Percentiles rank a stretch among this genome's conserved stretches.
Evolutionary conservation across 2,113 vertebrate species (phyloP).

Genomic region (Meriones unguiculatus): DNA sequence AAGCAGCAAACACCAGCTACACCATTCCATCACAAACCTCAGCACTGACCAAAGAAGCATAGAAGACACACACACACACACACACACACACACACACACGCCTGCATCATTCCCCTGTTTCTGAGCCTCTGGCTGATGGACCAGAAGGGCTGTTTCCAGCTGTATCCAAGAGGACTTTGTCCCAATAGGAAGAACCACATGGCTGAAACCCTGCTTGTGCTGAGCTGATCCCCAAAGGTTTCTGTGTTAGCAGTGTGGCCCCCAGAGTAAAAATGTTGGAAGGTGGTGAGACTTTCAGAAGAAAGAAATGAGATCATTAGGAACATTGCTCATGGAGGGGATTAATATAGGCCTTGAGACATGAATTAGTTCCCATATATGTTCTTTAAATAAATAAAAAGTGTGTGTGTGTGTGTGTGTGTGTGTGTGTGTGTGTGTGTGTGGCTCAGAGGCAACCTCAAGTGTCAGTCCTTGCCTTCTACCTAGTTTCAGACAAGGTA

Average conservation of each 20-base stretch:
- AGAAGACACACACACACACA: background rate
- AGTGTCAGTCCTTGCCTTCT: no score
- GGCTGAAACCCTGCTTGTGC: background rate
- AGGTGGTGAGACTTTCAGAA: background rate
- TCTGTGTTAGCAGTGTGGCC: background rate
- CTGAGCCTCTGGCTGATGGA: background rate
- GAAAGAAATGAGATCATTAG: background rate
- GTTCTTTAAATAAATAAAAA: background rate
- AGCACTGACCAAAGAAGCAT: background rate
- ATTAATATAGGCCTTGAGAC: background rate
- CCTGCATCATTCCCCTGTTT: background rate
- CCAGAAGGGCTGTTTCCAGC: background rate
- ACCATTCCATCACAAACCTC: background rate
- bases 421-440: background rate
- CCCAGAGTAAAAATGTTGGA: background rate
- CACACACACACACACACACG: rapidly evolving
- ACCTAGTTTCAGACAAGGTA: background rate
- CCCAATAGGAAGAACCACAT: background rate
- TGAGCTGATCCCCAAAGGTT: background rate
- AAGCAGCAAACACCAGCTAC: no score
- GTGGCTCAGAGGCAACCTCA: background rate
- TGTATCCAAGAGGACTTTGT: background rate
- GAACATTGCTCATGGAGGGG: background rate
- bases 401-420: background rate
- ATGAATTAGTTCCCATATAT: background rate